Evolutionary conservation across 1,140 invertebrate species (phyloP).

Genomic region (Macrobrachium nipponense): DNA sequence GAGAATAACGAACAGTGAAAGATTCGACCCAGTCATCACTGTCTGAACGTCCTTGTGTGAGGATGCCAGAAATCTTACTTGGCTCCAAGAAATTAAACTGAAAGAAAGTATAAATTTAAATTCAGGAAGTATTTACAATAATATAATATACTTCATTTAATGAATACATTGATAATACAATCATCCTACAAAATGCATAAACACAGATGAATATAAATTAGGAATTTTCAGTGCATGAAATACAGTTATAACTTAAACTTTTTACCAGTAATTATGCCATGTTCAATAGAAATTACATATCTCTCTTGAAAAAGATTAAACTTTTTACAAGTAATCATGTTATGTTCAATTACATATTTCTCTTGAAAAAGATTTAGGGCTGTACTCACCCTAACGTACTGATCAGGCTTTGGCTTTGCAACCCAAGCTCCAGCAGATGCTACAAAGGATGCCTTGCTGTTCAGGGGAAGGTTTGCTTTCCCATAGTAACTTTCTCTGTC

Average conservation of each 20-base stretch:
- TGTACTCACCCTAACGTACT: too few relatives aligned
- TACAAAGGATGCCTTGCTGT: constrained; percentile 23
- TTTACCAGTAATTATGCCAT: too few relatives aligned
- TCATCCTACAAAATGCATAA: too few relatives aligned
- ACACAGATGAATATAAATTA: background rate
- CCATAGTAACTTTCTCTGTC: constrained; percentile 64
- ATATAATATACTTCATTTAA: background rate
- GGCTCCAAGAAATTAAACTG: constrained; percentile 82
- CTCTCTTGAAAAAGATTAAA: too few relatives aligned
- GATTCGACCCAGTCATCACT: constrained; percentile 77
- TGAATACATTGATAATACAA: too few relatives aligned
- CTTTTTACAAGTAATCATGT: too few relatives aligned
- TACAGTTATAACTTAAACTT: too few relatives aligned
- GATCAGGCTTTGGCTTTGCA: too few relatives aligned
- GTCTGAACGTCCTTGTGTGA: constrained; percentile 70
- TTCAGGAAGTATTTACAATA: background rate
- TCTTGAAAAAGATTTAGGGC: background rate
- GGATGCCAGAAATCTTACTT: constrained; percentile 81
- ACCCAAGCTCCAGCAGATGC: constrained; percentile 72
- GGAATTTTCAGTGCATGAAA: too few relatives aligned
- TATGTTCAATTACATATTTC: too few relatives aligned
- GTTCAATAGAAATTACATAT: too few relatives aligned
- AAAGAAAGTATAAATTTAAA: constrained; percentile 63
- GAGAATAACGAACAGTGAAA: constrained; percentile 80
- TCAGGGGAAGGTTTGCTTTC: constrained; percentile 53